Percentiles rank a stretch among this genome's conserved stretches.
Evolutionary conservation across 2,888 invertebrate genomes (phyloP).

Genomic region (Trissoscelio sp.): DNA sequence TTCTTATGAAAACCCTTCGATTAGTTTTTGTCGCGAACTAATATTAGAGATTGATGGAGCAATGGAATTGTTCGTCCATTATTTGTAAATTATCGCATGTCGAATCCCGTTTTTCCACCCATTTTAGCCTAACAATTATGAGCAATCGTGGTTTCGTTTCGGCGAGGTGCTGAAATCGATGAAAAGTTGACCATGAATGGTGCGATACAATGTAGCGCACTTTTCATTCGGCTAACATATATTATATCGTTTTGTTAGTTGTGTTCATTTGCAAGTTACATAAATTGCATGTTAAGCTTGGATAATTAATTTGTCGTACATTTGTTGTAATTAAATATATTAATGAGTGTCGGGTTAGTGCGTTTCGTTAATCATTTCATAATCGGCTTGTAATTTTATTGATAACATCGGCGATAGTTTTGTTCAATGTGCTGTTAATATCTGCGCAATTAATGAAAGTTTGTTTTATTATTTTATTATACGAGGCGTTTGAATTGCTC

Average conservation of each 20-base stretch:
- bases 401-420: conserved; percentile 29
- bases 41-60: conserved; percentile 32
- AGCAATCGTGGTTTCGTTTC: conserved; percentile 30
- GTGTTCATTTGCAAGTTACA: conserved; percentile 8
- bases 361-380: conserved; percentile 40
- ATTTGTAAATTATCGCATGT: conserved; percentile 52
- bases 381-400: conserved; percentile 31
- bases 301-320: conserved; percentile 30
- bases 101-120: conserved; percentile 41
- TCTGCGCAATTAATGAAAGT: conserved; percentile 36
- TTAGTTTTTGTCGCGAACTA: conserved; percentile 39
- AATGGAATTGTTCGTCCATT: conserved; percentile 37
- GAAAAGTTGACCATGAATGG: conserved; percentile 38
- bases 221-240: conserved; percentile 4
- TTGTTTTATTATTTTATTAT: not conserved
- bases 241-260: conserved; percentile 22
- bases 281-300: conserved; percentile 14
- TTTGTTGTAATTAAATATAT: conserved; percentile 53
- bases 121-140: conserved; percentile 27
- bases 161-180: conserved; percentile 19
- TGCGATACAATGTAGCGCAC: not conserved
- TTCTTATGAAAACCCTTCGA: conserved; percentile 34
- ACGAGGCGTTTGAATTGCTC: conserved; percentile 6
- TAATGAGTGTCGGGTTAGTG: conserved; percentile 37
- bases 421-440: conserved; percentile 14